Evolutionary conservation across 1,140 invertebrate species (phyloP), one percentile per base, ranked within the genome.

Genomic region (Aporrectodea caliginosa): DNA sequence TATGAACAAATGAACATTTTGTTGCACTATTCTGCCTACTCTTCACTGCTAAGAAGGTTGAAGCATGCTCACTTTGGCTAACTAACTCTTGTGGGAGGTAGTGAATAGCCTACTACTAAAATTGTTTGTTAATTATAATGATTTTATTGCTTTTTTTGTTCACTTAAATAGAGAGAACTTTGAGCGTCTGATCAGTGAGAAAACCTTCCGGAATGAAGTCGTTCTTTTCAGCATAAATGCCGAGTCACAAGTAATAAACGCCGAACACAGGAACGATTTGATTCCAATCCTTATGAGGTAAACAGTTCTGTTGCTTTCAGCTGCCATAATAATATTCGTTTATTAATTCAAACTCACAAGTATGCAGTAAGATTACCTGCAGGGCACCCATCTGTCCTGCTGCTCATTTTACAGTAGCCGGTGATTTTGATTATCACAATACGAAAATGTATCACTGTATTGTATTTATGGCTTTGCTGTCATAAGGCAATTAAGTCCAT

Each of bases 161-260:
- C n/a, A n/a, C n/a, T n/a, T n/a, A n/a, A n/a, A n/a, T 79, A 86
- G 87, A 71, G 91, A 92, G 29, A 91, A 94, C 84, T 85, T 97
- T 12, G 90, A 92, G 79, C 92, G 91, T 80, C 89, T 97, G 27
- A 90, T 97, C 0, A 93, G 96, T 85, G 95, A 97, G 72, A 94
- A 94, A 81, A 93, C 93, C 81, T 93, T 97, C 79, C 94, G 94
- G 88, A 92, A 92, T 80, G 94, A 95, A 87, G 84, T 98, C 0
- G 91, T 91, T 0, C 89, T 91, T 12, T 96, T 97, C 84, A 92
- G 92, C 84, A 90, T 96, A 2, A 92, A 93, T 82, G 89, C 90
- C 79, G 91, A 93, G 32, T 91, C 91, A 77, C 89, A 92, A 75
- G 86, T 90, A 32, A 90, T 96, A n/a, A 89, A 91, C 72, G 84